Percentiles rank a stretch among this genome's conserved stretches.
These are phyloP conservation scores for Crotophaga sulcirostris DNA, from an alignment of 2,113 vertebrate genomes.

Conservation along the genomic window DNA sequence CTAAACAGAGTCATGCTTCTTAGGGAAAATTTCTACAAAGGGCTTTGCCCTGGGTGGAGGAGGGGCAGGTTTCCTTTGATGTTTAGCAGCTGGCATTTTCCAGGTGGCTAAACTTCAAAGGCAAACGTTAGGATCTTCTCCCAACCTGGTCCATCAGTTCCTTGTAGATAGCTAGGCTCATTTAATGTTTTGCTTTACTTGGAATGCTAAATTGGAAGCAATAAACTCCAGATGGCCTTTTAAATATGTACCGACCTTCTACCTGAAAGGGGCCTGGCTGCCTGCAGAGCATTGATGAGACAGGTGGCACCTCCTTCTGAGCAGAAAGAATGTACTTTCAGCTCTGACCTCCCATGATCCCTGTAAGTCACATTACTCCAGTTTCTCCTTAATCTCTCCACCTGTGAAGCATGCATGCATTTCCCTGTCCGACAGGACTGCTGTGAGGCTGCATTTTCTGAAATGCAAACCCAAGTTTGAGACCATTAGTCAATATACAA, in stretches of 20 bases:
- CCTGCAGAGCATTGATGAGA: neutral
- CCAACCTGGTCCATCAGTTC: constrained; percentile 20
- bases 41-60: constrained; percentile 46
- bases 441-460: neutral
- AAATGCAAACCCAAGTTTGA: neutral
- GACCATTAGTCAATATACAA: neutral
- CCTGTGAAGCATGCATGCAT: neutral
- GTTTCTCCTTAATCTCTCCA: constrained; percentile 7
- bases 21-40: constrained; percentile 25
- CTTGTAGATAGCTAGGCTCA: constrained; percentile 51
- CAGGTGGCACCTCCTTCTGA: constrained; percentile 40
- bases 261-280: constrained; percentile 41
- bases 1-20: constrained; percentile 54
- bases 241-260: constrained; percentile 19
- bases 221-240: constrained; percentile 64
- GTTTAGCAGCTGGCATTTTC: constrained; percentile 35
- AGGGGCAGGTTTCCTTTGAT: constrained; percentile 63
- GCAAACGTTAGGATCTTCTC: constrained; percentile 39
- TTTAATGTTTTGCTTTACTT: constrained; percentile 49
- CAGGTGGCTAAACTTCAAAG: constrained; percentile 68
- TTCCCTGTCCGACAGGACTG: neutral
- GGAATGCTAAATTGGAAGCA: constrained; percentile 57
- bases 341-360: constrained; percentile 25
- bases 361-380: neutral
- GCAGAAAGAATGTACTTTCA: constrained; percentile 21